A percentile compares a stretch with the other conserved stretches of the same genome.
These are phyloP conservation scores for Seladonia tumulorum DNA, from an alignment of 2,888 invertebrate genomes.

Conservation along the genomic window DNA sequence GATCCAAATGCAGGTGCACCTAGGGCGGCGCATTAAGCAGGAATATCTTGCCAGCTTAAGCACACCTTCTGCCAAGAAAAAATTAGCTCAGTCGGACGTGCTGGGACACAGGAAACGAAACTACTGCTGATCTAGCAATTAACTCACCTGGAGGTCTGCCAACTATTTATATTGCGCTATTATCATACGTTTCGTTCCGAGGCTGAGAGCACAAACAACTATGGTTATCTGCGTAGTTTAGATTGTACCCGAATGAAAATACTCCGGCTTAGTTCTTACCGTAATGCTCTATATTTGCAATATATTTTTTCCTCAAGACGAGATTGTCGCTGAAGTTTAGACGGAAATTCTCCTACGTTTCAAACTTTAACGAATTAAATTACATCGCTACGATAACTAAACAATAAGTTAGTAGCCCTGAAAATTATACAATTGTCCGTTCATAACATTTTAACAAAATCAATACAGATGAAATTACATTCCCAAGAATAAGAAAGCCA, in stretches of 20 bases:
- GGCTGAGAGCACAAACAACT: slow-evolving; percentile 40
- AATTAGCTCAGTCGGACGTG: slow-evolving; percentile 55
- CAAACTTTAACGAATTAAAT: neutral
- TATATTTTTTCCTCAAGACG: neutral
- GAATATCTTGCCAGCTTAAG: slow-evolving; percentile 61
- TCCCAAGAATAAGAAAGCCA: neutral
- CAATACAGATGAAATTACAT: neutral
- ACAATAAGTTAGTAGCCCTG: neutral
- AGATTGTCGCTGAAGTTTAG: neutral
- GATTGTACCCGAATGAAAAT: slow-evolving; percentile 21
- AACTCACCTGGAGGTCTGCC: slow-evolving; percentile 67
- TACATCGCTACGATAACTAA: neutral
- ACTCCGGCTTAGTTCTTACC: neutral
- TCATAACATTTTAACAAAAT: neutral
- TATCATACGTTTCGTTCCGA: slow-evolving; percentile 64
- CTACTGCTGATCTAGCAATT: slow-evolving; percentile 72
- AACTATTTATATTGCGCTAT: slow-evolving; percentile 71
- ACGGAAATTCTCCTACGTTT: neutral
- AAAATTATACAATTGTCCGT: neutral
- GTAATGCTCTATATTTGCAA: neutral
- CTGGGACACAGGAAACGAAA: slow-evolving; percentile 57
- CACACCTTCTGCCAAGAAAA: slow-evolving; percentile 67
- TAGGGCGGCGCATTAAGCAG: slow-evolving; percentile 59
- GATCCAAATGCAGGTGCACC: slow-evolving; percentile 55
- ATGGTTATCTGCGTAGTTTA: slow-evolving; percentile 34